Evolutionary conservation across 2,113 vertebrate genomes (phyloP), one percentile per base, ranked within the genome.

Genomic region (Sterna hirundo): DNA sequence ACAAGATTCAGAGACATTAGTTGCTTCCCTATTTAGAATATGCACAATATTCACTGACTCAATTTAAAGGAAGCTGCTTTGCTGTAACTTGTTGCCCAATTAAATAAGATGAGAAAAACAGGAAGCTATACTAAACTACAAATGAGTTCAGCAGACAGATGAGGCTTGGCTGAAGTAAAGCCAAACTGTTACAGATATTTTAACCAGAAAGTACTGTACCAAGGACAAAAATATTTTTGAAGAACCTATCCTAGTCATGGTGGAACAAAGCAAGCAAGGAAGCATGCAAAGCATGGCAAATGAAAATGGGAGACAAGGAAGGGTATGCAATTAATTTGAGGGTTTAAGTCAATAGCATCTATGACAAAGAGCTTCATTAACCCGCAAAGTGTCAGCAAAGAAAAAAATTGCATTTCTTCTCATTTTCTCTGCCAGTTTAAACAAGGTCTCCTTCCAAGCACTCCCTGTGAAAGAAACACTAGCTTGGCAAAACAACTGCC

Each of bases 61-160:
- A 69, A n/a, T 87, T 93, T 89, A 86, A 94, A 96, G 74, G 91
- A 94, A 91, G 70, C n/a, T 89, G 83, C 46, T 94, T 61, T 93
- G 83, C 58, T 96, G 81, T 74, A 94, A 87, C 70, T 82, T 76
- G 49, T 94, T 91, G 65, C 77, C 36, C 76, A 93, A 79, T 94
- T 76, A 94, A 79, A 60, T 49, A 58, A 54, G 46, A 84, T 74
- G 62, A 88, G 54, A 75, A 95, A 94, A 95, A 65, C 80, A 95
- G 91, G 83, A 97, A 97, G 77, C 91, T 91, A 27, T 25, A 62
- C 47, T 36, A 26, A 91, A 72, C 61, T 89, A 18, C 57, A 71
- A 47, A 47, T 0, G 4, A 79, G 17, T 76, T 88, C 64, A 76
- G 76, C 80, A 71, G 82, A 93, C 1, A 68, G 34, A 60, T 2